A percentile compares a stretch with the other conserved stretches of the same genome.
Evolutionary conservation across 2,888 invertebrate genomes (phyloP).

Genomic region (Poecilobothrus nobilitatus): DNA sequence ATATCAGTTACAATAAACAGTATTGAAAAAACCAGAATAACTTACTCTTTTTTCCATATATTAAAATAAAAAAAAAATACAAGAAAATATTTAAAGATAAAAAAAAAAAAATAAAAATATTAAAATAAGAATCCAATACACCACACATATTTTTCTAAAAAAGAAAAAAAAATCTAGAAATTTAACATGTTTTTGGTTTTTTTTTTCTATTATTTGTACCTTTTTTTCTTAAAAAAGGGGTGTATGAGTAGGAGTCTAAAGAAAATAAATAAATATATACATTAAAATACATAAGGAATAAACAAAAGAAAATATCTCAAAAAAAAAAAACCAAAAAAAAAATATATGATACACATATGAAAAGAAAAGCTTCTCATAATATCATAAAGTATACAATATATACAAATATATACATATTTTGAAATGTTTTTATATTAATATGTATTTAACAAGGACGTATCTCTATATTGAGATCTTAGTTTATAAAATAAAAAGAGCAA

Average conservation of each 20-base stretch:
- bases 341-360: background rate
- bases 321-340: background rate
- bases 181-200: background rate
- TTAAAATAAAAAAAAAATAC: background rate
- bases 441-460: too few species aligned
- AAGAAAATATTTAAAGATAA: background rate
- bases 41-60: constrained; percentile 4
- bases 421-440: too few species aligned
- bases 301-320: too few species aligned
- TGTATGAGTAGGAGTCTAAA: too few species aligned
- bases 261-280: too few species aligned
- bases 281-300: too few species aligned
- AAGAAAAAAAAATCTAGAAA: background rate
- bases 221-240: background rate
- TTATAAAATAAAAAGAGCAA: too few species aligned
- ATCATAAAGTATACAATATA: too few species aligned
- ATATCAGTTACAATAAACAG: background rate
- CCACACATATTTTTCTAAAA: background rate
- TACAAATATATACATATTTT: too few species aligned
- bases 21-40: background rate
- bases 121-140: background rate
- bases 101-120: background rate
- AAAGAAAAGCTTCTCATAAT: background rate
- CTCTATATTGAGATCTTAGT: too few species aligned
- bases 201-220: background rate